phyloP scores from a whole-genome alignment of 2,888 invertebrate species.

The Dyspetes luteomarginatus region DNA sequence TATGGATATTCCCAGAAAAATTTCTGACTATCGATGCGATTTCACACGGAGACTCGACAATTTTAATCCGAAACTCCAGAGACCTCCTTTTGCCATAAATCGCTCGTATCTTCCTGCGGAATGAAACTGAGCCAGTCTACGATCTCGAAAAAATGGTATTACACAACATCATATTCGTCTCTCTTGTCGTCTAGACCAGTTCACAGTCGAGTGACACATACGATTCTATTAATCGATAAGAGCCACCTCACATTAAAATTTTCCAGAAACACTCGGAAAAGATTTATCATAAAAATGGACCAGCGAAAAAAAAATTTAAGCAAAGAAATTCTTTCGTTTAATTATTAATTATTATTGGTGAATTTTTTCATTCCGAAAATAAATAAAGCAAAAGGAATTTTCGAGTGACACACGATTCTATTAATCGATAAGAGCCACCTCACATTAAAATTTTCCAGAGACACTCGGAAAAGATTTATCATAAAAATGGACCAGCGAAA shows the following conservation, averaged over 20 bases:
- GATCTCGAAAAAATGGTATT: neutral
- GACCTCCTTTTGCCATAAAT: constrained; percentile 36
- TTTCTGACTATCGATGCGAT: too few species aligned
- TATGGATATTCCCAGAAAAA: too few species aligned
- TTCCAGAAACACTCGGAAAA: neutral
- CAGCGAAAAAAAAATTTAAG: too few species aligned
- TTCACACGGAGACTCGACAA: too few species aligned
- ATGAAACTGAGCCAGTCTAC: constrained; percentile 19
- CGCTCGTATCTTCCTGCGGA: constrained; percentile 38
- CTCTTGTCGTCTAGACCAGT: constrained; percentile 29
- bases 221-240: constrained; percentile 32
- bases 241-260: neutral
- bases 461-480: neutral
- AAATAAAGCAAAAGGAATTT: too few species aligned
- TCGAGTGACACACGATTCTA: constrained; percentile 12
- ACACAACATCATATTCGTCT: constrained; percentile 10
- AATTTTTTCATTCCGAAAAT: too few species aligned
- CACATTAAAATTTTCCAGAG: constrained; percentile 5
- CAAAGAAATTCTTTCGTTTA: too few species aligned
- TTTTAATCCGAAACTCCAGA: constrained; percentile 25
- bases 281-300: constrained; percentile 11
- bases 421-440: constrained; percentile 18
- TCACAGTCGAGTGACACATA: neutral
- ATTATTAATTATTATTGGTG: too few species aligned
- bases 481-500: too few species aligned